Evolutionary conservation across 2,113 vertebrate genomes (phyloP).

Genomic region (Ophiodon elongatus): DNA sequence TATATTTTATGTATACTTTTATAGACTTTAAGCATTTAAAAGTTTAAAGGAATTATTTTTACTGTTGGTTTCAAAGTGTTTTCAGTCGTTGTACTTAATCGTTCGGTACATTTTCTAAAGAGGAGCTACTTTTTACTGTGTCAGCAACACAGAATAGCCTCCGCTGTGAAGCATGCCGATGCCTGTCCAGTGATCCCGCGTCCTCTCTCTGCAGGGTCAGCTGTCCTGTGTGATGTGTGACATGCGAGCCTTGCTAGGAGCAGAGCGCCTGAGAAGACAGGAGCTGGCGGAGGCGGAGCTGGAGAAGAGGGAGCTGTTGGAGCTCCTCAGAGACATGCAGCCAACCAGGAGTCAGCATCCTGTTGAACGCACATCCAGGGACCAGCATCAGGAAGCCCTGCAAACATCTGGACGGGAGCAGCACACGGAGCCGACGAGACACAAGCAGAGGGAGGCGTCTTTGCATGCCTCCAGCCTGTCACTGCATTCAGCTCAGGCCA

Average conservation of each 20-base stretch:
- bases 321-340: conserved; percentile 87
- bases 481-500: conserved; percentile 53
- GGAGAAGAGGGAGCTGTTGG: conserved; percentile 88
- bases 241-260: conserved; percentile 86
- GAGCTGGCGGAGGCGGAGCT: conserved; percentile 89
- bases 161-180: background rate
- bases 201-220: conserved; percentile 83
- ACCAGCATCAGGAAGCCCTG: conserved; percentile 45
- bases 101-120: background rate
- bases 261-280: conserved; percentile 88
- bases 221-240: conserved; percentile 89
- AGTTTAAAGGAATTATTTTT: background rate
- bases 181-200: background rate
- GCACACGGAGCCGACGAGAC: background rate
- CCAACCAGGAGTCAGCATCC: conserved; percentile 67
- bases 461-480: conserved; percentile 54
- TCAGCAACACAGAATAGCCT: no score
- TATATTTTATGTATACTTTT: background rate
- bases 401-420: conserved; percentile 43
- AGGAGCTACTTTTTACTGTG: background rate
- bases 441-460: conserved; percentile 64
- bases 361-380: conserved; percentile 19
- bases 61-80: background rate
- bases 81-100: background rate
- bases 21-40: background rate